Conservation (phyloP, 2,113 vertebrate species). For the Pelusios castaneus region DNA sequence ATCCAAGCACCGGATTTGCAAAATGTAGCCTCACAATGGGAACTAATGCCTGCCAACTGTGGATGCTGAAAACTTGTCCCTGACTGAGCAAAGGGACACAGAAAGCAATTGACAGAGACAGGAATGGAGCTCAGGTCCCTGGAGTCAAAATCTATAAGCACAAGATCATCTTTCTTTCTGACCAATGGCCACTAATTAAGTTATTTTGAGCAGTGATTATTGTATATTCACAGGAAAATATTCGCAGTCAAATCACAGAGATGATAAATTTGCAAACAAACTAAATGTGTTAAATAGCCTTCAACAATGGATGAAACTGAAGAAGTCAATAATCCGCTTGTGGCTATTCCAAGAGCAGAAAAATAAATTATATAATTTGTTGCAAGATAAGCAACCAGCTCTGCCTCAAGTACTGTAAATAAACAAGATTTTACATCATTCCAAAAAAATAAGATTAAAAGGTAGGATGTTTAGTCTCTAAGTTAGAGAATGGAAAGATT, state of each 20-base stretch:
- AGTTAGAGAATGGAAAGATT: slow-evolving; percentile 39
- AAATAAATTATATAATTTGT: not conserved
- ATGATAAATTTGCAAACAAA: not conserved
- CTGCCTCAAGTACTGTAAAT: not conserved
- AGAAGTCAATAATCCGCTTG: not conserved
- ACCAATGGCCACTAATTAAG: not conserved
- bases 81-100: not conserved
- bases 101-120: not conserved
- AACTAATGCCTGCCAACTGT: rapidly evolving
- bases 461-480: not conserved
- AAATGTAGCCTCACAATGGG: not conserved
- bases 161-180: not conserved
- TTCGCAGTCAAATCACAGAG: not conserved
- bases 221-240: not conserved
- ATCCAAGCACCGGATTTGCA: not conserved
- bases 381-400: not conserved
- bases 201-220: not conserved
- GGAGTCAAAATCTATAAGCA: not conserved
- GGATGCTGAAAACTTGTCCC: not conserved
- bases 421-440: not conserved
- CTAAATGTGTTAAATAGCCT: not conserved
- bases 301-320: rapidly evolving
- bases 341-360: not conserved
- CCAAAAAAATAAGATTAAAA: not conserved
- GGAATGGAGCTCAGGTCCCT: not conserved